These are phyloP conservation scores for Drosophila paracracens DNA, from an alignment of 2,888 invertebrate genomes.

Conservation along the genomic window DNA sequence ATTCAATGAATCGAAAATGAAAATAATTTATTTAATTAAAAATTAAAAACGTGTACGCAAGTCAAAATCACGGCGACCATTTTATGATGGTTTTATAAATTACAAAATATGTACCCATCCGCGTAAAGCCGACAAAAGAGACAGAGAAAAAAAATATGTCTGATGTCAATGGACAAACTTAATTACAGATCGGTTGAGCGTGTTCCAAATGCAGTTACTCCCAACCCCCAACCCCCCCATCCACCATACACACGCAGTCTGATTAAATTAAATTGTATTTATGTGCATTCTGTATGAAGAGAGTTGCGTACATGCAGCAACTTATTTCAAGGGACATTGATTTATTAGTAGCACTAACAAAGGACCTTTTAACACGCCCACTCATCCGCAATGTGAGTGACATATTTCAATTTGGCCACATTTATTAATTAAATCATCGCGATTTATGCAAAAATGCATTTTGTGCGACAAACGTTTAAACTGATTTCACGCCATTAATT, in stretches of 20 bases:
- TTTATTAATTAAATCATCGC: constrained; percentile 62
- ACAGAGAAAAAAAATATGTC: constrained; percentile 11
- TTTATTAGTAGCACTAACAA: constrained; percentile 23
- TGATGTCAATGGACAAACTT: constrained; percentile 63
- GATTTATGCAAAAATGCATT: constrained; percentile 41
- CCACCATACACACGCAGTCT: constrained; percentile 21
- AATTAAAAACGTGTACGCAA: constrained; percentile 66
- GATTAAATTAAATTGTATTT: constrained; percentile 65
- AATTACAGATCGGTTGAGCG: constrained; percentile 56
- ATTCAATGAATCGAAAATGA: constrained; percentile 50
- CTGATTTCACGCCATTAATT: constrained; percentile 10
- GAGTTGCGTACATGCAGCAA: constrained; percentile 6
- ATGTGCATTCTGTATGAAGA: constrained; percentile 32
- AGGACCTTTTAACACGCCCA: constrained; percentile 9
- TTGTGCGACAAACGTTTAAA: constrained; percentile 6
- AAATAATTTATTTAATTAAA: constrained; percentile 78
- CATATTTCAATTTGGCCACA: constrained; percentile 50
- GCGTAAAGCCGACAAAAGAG: constrained; percentile 6
- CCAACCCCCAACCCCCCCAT: too few relatives aligned
- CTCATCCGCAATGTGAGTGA: constrained; percentile 41
- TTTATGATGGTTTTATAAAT: constrained; percentile 42
- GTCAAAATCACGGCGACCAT: not conserved
- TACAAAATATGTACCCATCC: constrained; percentile 24
- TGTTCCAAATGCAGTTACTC: constrained; percentile 1
- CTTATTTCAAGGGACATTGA: constrained; percentile 42